phyloP scores from a whole-genome alignment of 2,113 vertebrate species.

The Peucedramus taeniatus region DNA sequence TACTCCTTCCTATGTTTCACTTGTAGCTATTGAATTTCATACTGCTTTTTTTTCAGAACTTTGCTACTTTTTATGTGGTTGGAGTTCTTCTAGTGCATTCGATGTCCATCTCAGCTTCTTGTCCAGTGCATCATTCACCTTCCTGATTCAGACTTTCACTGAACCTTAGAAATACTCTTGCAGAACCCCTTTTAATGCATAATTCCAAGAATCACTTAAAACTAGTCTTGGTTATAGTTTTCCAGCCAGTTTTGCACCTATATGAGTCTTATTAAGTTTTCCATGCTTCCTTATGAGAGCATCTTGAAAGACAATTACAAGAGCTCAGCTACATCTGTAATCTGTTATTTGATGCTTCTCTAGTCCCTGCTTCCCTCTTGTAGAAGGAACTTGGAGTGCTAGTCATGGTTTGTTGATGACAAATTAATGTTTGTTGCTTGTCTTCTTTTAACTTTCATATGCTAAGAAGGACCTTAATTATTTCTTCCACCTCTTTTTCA shows the following conservation, averaged over 20 bases:
- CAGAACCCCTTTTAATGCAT: background rate
- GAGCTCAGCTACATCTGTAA: background rate
- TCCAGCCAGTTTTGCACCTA: background rate
- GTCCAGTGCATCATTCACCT: background rate
- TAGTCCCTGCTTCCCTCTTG: background rate
- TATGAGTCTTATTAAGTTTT: background rate
- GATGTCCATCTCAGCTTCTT: background rate
- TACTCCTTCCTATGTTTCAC: background rate
- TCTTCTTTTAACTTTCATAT: background rate
- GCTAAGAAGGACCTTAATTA: background rate
- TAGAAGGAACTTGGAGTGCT: background rate
- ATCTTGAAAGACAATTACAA: background rate
- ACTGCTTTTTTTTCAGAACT: background rate
- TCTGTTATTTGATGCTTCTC: background rate
- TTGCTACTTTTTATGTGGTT: background rate
- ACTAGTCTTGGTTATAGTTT: background rate
- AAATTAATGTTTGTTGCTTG: background rate
- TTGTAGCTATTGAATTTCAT: conserved; percentile 10
- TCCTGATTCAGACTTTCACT: background rate
- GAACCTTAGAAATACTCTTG: background rate
- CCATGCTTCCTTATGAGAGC: background rate
- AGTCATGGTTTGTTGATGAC: background rate
- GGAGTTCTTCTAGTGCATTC: background rate
- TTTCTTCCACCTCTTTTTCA: background rate
- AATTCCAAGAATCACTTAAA: background rate